Evolutionary conservation across 2,888 invertebrate species (phyloP), one percentile per base, ranked within the genome.

Genomic region (Drosophila rellima): DNA sequence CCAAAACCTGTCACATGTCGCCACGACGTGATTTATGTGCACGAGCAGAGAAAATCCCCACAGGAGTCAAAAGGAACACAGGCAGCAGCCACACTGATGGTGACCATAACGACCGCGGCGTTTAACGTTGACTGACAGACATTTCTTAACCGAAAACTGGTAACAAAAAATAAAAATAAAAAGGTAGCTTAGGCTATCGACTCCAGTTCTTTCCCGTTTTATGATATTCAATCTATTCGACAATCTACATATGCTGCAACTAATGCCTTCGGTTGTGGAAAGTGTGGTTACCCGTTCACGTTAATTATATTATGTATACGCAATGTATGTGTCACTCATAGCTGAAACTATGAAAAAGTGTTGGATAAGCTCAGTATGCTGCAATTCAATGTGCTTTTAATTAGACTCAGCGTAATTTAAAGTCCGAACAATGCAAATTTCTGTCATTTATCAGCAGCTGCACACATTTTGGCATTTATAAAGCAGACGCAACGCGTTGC

Each of bases 1-100:
- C 81, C 80, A 80, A 81, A 80, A 78, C 81, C 80, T 73, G 81
- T 75, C 80, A 80, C 75, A 80, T 65, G 72, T 80, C 78, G 75
- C 75, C 80, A 75, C 65, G 78, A 73, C 61, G 78, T 80, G 80
- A 80, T 80, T 80, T 81, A 81, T 80, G 78, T 67, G 76, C 64
- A 62, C 56, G 39, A 39, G 35, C n/a, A 26, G 35, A 54, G 11
- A 33, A 37, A 55, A 48, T 13, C 7, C 17, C 13, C 35, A 29
- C 37, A 55, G 20, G 40, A 35, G 18, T 11, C 42, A 15, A 44
- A 42, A 59, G 44, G 39, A 64, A 15, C 51, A 44, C 44, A 51
- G 33, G 60, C 35, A 70, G 54, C 39, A 56, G 23, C 47, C 18
- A 15, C 52, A 37, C 39, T 60, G 56, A 56, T 63, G 48, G 66